These are phyloP conservation scores for Bembecia ichneumoniformis DNA, from an alignment of 2,888 invertebrate species.

Conservation along the genomic window DNA sequence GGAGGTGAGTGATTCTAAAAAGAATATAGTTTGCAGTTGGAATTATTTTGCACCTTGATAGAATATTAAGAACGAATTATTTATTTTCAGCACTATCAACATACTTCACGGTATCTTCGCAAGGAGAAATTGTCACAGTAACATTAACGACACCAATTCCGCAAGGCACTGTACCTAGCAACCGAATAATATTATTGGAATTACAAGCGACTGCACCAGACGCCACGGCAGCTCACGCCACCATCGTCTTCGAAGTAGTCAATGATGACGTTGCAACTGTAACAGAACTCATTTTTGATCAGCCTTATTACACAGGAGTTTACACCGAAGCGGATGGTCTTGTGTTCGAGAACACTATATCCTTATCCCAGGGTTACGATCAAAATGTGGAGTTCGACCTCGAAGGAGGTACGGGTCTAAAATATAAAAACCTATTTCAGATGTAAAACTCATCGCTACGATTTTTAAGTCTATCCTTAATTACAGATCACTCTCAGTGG, in stretches of 20 bases:
- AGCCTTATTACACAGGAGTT: slow-evolving; percentile 21
- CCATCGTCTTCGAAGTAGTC: slow-evolving; percentile 4
- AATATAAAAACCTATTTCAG: background rate
- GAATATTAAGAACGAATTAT: background rate
- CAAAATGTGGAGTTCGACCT: slow-evolving; percentile 18
- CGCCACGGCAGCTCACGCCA: slow-evolving; percentile 4
- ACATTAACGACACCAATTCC: slow-evolving; percentile 3
- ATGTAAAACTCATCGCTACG: background rate
- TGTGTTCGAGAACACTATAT: slow-evolving; percentile 11
- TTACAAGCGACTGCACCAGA: slow-evolving; percentile 6
- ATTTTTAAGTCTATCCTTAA: background rate
- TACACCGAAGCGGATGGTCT: slow-evolving; percentile 13
- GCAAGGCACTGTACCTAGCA: slow-evolving; percentile 2
- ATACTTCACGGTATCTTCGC: slow-evolving; percentile 10
- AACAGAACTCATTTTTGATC: slow-evolving; percentile 13
- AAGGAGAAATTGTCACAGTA: slow-evolving; percentile 3
- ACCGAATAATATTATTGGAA: slow-evolving; percentile 1
- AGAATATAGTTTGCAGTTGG: too few species aligned
- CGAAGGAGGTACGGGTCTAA: slow-evolving; percentile 19
- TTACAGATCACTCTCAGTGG: slow-evolving; percentile 9
- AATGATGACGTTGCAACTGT: slow-evolving; percentile 1
- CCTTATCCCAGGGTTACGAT: slow-evolving; percentile 17
- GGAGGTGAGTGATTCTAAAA: slow-evolving; percentile 18
- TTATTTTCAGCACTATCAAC: slow-evolving; percentile 14
- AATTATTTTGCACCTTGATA: too few species aligned